These are phyloP conservation scores for Paramormyrops hopkinsi DNA, from an alignment of 2,797 vertebrate species.

Conservation along the genomic window DNA sequence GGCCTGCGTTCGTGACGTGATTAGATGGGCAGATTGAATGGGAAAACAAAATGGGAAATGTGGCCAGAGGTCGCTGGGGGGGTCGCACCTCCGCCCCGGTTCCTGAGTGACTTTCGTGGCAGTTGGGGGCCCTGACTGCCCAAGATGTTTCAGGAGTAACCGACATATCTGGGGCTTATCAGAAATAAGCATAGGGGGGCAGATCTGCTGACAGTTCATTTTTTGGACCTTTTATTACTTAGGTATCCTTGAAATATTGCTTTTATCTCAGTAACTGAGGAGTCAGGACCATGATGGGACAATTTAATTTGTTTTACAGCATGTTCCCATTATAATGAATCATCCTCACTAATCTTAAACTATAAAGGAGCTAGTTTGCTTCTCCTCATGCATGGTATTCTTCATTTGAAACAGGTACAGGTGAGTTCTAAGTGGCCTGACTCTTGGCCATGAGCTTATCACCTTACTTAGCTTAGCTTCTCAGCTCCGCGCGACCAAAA, in stretches of 20 bases:
- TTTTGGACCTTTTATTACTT: background rate
- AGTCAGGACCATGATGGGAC: background rate
- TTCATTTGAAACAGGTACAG: background rate
- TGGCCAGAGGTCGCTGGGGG: background rate
- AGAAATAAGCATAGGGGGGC: background rate
- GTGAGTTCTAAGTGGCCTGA: background rate
- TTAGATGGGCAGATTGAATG: slow-evolving; percentile 10
- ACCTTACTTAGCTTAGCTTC: background rate
- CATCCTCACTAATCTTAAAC: background rate
- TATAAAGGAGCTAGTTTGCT: background rate
- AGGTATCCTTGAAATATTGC: background rate
- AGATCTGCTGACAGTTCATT: background rate
- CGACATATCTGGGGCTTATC: background rate
- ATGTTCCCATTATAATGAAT: background rate
- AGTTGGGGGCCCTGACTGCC: background rate
- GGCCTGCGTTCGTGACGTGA: background rate
- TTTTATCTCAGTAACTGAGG: background rate
- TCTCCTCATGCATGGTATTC: background rate
- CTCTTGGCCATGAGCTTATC: too few species aligned
- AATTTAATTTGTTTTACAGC: background rate
- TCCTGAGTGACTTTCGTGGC: background rate
- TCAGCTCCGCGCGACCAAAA: background rate
- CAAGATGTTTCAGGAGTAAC: background rate
- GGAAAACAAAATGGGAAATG: background rate
- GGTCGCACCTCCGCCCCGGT: background rate